Percentiles rank a stretch among this genome's conserved stretches.
These are phyloP conservation scores for Cercopithecus mitis DNA, from an alignment of 2,797 vertebrate species.

Conservation along the genomic window DNA sequence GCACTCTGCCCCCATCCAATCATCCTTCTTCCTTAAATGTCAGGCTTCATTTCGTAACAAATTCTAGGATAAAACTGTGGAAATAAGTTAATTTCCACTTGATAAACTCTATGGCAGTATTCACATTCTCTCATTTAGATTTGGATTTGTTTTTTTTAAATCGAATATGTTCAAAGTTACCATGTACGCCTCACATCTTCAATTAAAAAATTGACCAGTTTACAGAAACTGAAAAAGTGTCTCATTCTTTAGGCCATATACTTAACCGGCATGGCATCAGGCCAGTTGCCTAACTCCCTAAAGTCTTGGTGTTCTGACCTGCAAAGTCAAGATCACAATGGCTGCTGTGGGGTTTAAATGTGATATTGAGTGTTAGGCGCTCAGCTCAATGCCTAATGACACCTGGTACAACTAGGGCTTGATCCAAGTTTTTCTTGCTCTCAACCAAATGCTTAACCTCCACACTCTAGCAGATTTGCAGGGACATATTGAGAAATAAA, in stretches of 20 bases:
- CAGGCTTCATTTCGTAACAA: not conserved
- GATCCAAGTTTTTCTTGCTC: not conserved
- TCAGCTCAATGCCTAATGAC: not conserved
- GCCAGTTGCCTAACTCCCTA: not conserved
- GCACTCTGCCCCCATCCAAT: too few relatives aligned
- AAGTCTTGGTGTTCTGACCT: not conserved
- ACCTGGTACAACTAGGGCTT: not conserved
- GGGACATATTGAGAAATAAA: not conserved
- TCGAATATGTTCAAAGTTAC: not conserved
- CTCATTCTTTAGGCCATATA: not conserved
- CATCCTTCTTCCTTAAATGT: not conserved
- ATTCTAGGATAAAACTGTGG: not conserved
- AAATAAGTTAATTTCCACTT: not conserved
- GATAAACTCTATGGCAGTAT: not conserved
- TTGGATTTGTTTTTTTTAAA: slow-evolving; percentile 16
- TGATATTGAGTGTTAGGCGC: not conserved
- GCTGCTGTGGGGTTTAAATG: not conserved
- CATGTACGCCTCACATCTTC: not conserved
- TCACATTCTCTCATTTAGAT: not conserved
- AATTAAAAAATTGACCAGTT: not conserved
- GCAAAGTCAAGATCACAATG: not conserved
- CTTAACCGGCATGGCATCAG: not conserved
- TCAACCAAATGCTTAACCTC: not conserved
- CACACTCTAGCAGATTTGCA: not conserved
- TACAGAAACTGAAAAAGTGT: not conserved